Evolutionary conservation across 2,797 vertebrate genomes (phyloP).

Genomic region (Sardinella longiceps): DNA sequence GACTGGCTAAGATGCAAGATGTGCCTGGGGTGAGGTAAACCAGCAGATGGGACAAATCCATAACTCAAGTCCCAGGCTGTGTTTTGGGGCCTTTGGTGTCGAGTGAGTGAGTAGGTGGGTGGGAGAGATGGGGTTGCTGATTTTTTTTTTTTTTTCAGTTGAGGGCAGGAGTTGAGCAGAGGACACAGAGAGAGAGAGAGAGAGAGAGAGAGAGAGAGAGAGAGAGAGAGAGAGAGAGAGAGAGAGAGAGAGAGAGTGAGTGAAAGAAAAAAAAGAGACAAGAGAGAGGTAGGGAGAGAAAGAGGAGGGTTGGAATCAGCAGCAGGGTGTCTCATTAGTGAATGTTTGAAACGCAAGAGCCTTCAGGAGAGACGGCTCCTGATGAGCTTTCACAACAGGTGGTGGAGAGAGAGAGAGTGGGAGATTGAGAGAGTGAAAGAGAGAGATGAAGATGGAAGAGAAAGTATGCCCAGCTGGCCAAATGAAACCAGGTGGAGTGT

Average conservation of each 20-base stretch:
- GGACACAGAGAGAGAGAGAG: too few species aligned
- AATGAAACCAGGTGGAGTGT: conserved; percentile 63
- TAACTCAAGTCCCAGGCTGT: not conserved
- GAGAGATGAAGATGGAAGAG: conserved; percentile 45
- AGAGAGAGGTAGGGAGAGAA: not conserved
- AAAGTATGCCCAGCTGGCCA: conserved; percentile 63
- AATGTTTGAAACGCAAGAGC: conserved; percentile 47
- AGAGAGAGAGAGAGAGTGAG: not conserved
- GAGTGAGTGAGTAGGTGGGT: not conserved
- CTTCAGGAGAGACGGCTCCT: conserved; percentile 34
- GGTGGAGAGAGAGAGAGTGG: conserved; percentile 36
- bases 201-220: not conserved
- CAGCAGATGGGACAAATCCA: not conserved
- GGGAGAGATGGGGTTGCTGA: not conserved
- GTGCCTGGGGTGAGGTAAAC: conserved; percentile 3
- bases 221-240: not conserved
- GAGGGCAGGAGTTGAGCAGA: not conserved
- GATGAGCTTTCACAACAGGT: conserved; percentile 58
- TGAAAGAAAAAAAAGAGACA: conserved; percentile 31
- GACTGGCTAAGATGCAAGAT: not conserved
- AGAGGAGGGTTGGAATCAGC: not conserved
- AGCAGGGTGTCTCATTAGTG: conserved; percentile 38
- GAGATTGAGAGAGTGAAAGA: conserved; percentile 33
- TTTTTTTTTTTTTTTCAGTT: not conserved
- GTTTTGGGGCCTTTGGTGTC: not conserved